phyloP scores from a whole-genome alignment of 2,797 vertebrate species.

The Falco peregrinus region DNA sequence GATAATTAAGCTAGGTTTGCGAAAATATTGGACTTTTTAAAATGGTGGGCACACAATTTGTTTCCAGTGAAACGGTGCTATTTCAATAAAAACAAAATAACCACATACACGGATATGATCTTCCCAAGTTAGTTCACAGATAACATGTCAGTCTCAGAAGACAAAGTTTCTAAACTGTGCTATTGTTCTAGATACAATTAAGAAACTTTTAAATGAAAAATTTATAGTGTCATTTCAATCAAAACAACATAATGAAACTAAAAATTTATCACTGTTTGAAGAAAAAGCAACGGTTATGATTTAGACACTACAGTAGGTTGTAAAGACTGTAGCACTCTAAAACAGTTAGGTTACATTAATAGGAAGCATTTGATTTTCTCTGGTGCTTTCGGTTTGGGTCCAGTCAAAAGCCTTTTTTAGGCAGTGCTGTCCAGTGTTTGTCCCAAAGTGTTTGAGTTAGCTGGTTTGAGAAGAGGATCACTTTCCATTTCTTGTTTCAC shows the following conservation, averaged over 20 bases:
- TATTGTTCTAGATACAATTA: conserved; percentile 82
- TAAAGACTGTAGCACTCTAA: conserved; percentile 76
- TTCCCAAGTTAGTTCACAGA: conserved; percentile 80
- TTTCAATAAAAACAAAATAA: conserved; percentile 70
- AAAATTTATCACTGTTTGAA: conserved; percentile 80
- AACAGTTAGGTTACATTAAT: conserved; percentile 79
- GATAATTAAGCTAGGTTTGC: conserved; percentile 42
- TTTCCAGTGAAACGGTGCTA: conserved; percentile 67
- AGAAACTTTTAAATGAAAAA: conserved; percentile 81
- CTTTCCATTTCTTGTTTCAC: conserved; percentile 88
- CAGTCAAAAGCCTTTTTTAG: conserved; percentile 78
- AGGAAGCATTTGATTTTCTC: conserved; percentile 90
- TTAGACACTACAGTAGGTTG: conserved; percentile 76
- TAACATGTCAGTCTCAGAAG: conserved; percentile 75
- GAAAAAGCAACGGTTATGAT: conserved; percentile 81
- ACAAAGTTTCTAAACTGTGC: conserved; percentile 82
- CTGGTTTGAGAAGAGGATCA: conserved; percentile 86
- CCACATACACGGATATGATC: conserved; percentile 85
- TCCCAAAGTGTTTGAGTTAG: conserved; percentile 90
- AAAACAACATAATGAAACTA: conserved; percentile 88
- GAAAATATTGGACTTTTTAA: conserved; percentile 39
- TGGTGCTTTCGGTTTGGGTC: conserved; percentile 85
- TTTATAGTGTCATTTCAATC: conserved; percentile 83
- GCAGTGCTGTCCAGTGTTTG: conserved; percentile 91
- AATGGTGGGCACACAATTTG: conserved; percentile 59